Conservation (phyloP, 1,140 invertebrate species). For the Paralvinella palmiformis region DNA sequence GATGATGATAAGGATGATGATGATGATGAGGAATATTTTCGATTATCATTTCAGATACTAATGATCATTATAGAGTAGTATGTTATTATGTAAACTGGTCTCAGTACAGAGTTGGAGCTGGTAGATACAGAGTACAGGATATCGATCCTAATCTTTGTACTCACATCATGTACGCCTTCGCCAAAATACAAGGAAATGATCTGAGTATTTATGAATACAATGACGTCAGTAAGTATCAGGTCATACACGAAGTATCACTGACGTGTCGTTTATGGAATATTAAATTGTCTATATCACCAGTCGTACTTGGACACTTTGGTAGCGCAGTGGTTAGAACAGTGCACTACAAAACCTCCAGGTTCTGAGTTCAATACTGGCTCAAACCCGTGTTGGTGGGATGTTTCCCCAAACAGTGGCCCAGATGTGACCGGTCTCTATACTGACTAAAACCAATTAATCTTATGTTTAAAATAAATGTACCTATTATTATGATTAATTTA, state of each 20-base stretch:
- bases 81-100: conserved; percentile 98
- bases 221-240: conserved; percentile 27
- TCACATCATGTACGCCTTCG: conserved; percentile 93
- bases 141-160: conserved; percentile 92
- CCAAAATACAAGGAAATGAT: conserved; percentile 56
- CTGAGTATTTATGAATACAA: conserved; percentile 40
- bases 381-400: neutral
- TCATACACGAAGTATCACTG: neutral
- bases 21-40: no score
- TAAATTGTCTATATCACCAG: neutral
- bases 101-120: conserved; percentile 85
- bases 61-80: conserved; percentile 12
- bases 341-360: neutral
- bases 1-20: no score
- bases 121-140: conserved; percentile 90
- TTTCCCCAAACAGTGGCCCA: neutral
- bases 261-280: neutral
- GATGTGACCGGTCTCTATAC: neutral
- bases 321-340: neutral
- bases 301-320: neutral
- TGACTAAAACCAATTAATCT: neutral
- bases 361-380: neutral
- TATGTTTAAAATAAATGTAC: neutral
- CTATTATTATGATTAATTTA: neutral
- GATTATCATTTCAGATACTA: no score